Percentiles rank a stretch among this genome's conserved stretches.
phyloP scores from a whole-genome alignment of 2,888 invertebrate genomes.

The Lagria hirta region DNA sequence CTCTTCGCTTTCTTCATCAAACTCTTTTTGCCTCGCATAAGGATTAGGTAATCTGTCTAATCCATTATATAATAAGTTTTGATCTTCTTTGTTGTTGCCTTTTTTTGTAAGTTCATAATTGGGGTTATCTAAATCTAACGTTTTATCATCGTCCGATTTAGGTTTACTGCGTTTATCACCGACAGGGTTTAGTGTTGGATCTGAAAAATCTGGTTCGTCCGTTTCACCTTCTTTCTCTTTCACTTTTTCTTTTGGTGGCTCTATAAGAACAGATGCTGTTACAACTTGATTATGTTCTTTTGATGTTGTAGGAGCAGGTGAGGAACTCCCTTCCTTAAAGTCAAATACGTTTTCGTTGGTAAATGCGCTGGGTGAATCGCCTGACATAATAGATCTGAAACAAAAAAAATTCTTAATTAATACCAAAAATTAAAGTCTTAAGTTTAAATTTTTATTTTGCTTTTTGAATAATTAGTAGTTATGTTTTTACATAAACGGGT shows the following conservation, averaged over 20 bases:
- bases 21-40: constrained; percentile 22
- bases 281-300: constrained; percentile 36
- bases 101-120: constrained; percentile 17
- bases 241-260: constrained; percentile 32
- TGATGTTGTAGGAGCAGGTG: constrained; percentile 39
- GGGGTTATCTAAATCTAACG: constrained; percentile 26
- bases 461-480: too few species aligned
- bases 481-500: too few species aligned
- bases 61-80: constrained; percentile 32
- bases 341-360: constrained; percentile 38
- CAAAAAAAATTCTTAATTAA: constrained; percentile 7
- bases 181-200: constrained; percentile 34
- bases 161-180: constrained; percentile 10
- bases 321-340: constrained; percentile 31
- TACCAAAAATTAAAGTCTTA: too few species aligned
- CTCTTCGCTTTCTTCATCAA: constrained; percentile 49
- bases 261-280: constrained; percentile 39
- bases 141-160: constrained; percentile 29
- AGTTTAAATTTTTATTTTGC: too few species aligned
- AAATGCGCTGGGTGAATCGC: constrained; percentile 41
- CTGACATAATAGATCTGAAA: constrained; percentile 44
- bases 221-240: constrained; percentile 34
- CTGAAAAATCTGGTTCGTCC: constrained; percentile 30
- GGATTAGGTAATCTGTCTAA: constrained; percentile 30
- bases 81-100: constrained; percentile 27